Percentiles rank a stretch among this genome's conserved stretches.
phyloP scores from a whole-genome alignment of 2,113 vertebrate species.

The Suncus etruscus region DNA sequence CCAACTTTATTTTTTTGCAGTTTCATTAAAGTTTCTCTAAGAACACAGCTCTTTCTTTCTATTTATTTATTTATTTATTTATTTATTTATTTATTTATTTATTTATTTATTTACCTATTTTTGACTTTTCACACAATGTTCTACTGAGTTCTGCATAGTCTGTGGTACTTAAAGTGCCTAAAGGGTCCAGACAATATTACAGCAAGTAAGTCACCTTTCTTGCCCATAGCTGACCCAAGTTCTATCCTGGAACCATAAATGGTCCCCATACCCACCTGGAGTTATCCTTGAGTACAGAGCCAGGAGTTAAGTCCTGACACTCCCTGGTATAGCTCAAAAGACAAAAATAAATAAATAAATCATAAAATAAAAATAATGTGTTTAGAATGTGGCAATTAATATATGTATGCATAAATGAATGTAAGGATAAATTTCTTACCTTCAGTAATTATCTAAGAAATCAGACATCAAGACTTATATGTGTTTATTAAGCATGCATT shows the following conservation, averaged over 20 bases:
- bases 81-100: not conserved
- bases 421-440: not conserved
- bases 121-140: not conserved
- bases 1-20: not conserved
- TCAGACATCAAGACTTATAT: not conserved
- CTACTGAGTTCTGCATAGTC: not conserved
- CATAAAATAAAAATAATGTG: not conserved
- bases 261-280: too few relatives aligned
- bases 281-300: too few relatives aligned
- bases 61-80: not conserved
- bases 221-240: too few relatives aligned
- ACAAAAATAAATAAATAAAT: too few relatives aligned
- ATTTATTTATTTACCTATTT: not conserved
- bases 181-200: too few relatives aligned
- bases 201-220: too few relatives aligned
- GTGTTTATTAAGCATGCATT: not conserved
- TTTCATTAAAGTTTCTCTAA: not conserved
- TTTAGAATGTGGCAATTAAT: not conserved
- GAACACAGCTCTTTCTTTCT: not conserved
- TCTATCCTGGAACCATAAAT: too few relatives aligned
- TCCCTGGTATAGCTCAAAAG: too few relatives aligned
- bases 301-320: too few relatives aligned
- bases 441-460: slow-evolving; percentile 12
- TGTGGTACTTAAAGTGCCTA: too few relatives aligned
- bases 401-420: not conserved